A percentile compares a stretch with the other conserved stretches of the same genome.
Conservation (phyloP, 2,797 vertebrate species). For the Manis crassicaudata region DNA sequence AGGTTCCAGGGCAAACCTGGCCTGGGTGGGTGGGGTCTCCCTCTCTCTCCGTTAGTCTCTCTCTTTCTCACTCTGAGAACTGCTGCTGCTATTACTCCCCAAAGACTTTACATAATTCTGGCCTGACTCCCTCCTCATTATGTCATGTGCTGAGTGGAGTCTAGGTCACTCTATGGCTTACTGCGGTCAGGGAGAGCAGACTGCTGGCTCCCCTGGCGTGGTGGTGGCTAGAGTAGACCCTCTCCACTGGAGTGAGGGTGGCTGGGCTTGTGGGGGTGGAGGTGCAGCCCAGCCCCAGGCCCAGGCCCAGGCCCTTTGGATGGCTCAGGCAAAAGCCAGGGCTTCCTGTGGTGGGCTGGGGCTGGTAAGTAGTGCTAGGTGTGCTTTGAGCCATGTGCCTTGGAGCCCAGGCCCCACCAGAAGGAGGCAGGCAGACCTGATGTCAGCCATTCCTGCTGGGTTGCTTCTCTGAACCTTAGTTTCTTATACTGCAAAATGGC, state of each 20-base stretch:
- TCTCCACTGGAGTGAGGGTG: constrained; percentile 27
- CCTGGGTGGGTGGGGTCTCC: constrained; percentile 37
- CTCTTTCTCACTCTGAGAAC: constrained; percentile 55
- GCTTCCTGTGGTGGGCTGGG: background rate
- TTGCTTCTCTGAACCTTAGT: background rate
- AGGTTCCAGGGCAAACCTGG: constrained; percentile 12
- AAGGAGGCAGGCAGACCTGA: background rate
- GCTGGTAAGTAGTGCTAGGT: background rate
- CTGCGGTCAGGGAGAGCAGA: constrained; percentile 34
- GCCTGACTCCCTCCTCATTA: constrained; percentile 78
- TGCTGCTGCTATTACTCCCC: constrained; percentile 76
- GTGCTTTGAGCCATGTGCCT: background rate
- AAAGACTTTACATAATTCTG: constrained; percentile 86
- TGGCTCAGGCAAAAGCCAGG: background rate
- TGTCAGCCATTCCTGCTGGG: background rate
- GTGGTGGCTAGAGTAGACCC: background rate
- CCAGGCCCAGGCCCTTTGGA: background rate
- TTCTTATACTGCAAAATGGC: background rate
- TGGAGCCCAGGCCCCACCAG: background rate
- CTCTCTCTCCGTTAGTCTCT: background rate
- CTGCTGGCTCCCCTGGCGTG: constrained; percentile 33
- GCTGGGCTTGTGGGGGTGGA: background rate
- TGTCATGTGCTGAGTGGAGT: constrained; percentile 76
- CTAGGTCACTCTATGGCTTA: constrained; percentile 69
- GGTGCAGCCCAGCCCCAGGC: background rate